Evolutionary conservation across 2,888 invertebrate species (phyloP).

Genomic region (Cabera pusaria): DNA sequence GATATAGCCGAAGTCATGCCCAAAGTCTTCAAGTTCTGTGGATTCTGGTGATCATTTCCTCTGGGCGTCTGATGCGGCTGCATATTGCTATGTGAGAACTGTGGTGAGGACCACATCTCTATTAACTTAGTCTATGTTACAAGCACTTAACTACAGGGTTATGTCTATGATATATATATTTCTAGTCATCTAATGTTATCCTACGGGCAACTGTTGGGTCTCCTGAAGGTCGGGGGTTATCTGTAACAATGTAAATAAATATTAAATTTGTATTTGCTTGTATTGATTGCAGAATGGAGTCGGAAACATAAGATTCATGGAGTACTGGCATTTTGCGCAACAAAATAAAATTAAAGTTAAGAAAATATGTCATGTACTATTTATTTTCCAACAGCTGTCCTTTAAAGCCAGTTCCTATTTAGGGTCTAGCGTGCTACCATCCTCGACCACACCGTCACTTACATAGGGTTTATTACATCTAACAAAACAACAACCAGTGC

Average conservation of each 20-base stretch:
- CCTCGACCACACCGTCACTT: no score
- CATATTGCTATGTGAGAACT: conserved; percentile 70
- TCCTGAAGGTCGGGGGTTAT: conserved; percentile 25
- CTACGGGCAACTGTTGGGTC: conserved; percentile 38
- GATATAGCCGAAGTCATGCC: conserved; percentile 98
- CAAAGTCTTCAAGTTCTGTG: conserved; percentile 85
- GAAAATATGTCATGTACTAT: no score
- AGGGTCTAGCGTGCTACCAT: no score
- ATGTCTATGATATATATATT: conserved; percentile 34
- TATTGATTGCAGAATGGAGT: no score
- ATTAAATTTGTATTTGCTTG: no score
- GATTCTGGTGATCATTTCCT: conserved; percentile 75
- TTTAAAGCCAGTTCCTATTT: no score
- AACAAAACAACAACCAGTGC: no score
- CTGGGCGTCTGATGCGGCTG: conserved; percentile 51
- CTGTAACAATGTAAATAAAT: conserved; percentile 51
- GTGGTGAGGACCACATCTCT: conserved; percentile 81
- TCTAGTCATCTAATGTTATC: conserved; percentile 47
- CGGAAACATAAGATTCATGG: no score
- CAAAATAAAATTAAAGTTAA: no score
- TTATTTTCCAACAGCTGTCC: no score
- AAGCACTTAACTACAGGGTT: conserved; percentile 32
- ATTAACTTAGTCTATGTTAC: conserved; percentile 20
- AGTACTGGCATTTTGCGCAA: no score
- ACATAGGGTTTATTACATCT: no score